Conservation (phyloP, 2,888 invertebrate species). For the Chironomus tentans region DNA sequence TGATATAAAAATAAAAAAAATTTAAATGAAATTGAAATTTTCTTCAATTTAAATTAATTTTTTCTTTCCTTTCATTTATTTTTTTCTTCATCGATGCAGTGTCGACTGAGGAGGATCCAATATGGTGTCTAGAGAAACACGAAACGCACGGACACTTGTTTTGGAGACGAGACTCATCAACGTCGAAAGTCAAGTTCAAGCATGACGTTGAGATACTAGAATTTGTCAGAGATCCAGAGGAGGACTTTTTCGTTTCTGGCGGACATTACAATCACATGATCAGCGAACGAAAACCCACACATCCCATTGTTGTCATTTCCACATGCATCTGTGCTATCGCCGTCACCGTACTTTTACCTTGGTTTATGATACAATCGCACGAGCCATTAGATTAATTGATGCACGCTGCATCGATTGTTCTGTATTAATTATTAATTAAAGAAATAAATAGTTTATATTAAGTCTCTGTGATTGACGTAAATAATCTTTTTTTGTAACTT, state of each 20-base stretch:
- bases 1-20: not conserved
- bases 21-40: not conserved
- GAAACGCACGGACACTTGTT: conserved; percentile 42
- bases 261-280: conserved; percentile 32
- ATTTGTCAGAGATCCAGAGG: conserved; percentile 41
- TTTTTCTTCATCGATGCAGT: not conserved
- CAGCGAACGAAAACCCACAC: conserved; percentile 32
- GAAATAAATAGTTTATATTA: not conserved
- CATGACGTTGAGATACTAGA: conserved; percentile 43
- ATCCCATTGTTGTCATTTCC: conserved; percentile 38
- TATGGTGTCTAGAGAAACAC: conserved; percentile 29
- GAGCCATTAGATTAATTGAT: conserved; percentile 15
- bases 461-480: not conserved
- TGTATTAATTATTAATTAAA: not conserved
- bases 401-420: not conserved
- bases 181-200: conserved; percentile 40
- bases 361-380: conserved; percentile 35
- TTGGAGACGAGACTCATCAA: conserved; percentile 41
- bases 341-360: conserved; percentile 39
- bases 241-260: conserved; percentile 32
- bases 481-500: not conserved
- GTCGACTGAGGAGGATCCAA: not conserved
- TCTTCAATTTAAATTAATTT: not conserved
- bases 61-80: not conserved
- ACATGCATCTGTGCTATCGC: conserved; percentile 41